Conservation (phyloP, 2,888 invertebrate genomes). For the Troilus luridus region DNA sequence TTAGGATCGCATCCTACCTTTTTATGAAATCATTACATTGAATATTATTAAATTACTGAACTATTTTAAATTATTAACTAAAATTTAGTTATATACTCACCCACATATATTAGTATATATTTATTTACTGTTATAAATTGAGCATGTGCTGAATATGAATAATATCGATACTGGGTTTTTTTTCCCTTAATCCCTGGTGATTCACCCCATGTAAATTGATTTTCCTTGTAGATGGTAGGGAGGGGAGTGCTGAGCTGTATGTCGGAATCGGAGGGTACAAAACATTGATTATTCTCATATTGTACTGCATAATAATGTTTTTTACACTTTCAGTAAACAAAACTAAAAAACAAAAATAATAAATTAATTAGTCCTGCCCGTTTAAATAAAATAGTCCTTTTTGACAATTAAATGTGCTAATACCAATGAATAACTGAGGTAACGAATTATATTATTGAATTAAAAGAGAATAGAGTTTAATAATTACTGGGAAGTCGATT, state of each 20-base stretch:
- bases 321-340: neutral
- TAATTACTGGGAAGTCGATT: too few species aligned
- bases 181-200: neutral
- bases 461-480: too few species aligned
- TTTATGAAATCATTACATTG: too few species aligned
- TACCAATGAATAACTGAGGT: too few species aligned
- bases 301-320: neutral
- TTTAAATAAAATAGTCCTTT: neutral
- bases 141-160: neutral
- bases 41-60: too few species aligned
- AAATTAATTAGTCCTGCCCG: neutral
- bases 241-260: neutral
- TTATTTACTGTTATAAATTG: too few species aligned
- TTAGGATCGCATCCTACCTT: too few species aligned
- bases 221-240: neutral
- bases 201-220: conserved; percentile 35
- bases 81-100: too few species aligned
- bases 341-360: neutral
- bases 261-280: neutral
- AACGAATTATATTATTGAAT: too few species aligned
- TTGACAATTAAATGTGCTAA: neutral
- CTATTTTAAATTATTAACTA: too few species aligned
- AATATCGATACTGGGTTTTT: neutral
- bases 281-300: neutral
- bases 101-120: too few species aligned